These are phyloP conservation scores for Lepilemur septentrionalis DNA, from an alignment of 2,797 vertebrate species.

Conservation along the genomic window DNA sequence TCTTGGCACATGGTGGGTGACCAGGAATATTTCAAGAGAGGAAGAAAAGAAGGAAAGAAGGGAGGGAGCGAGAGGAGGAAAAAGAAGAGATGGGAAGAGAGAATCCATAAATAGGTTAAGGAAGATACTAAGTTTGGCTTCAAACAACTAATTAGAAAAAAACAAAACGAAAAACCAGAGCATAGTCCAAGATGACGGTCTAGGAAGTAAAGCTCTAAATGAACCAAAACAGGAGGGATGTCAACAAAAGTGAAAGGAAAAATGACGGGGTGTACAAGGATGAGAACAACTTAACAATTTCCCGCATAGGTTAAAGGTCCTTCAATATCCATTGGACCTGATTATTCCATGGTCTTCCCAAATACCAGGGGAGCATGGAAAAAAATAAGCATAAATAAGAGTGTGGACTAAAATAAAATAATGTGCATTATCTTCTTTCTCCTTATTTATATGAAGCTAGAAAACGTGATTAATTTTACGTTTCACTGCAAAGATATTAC, in stretches of 20 bases:
- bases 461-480: neutral
- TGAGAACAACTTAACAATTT: too few species aligned
- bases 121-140: neutral
- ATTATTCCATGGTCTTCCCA: neutral
- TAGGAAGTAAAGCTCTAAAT: too few species aligned
- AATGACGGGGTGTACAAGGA: fast-evolving
- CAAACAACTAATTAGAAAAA: neutral
- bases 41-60: neutral
- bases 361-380: neutral
- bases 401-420: neutral
- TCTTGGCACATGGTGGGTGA: neutral
- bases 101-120: neutral
- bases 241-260: neutral
- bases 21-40: neutral
- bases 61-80: too few species aligned
- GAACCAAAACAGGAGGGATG: too few species aligned
- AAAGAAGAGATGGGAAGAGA: neutral
- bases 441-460: neutral
- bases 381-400: neutral
- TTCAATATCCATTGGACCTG: neutral
- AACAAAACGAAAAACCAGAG: neutral
- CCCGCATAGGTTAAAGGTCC: neutral
- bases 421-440: neutral
- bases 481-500: neutral
- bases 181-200: neutral